These are phyloP conservation scores for Brachionus sp. DNA, from an alignment of 1,140 invertebrate genomes.

Conservation along the genomic window DNA sequence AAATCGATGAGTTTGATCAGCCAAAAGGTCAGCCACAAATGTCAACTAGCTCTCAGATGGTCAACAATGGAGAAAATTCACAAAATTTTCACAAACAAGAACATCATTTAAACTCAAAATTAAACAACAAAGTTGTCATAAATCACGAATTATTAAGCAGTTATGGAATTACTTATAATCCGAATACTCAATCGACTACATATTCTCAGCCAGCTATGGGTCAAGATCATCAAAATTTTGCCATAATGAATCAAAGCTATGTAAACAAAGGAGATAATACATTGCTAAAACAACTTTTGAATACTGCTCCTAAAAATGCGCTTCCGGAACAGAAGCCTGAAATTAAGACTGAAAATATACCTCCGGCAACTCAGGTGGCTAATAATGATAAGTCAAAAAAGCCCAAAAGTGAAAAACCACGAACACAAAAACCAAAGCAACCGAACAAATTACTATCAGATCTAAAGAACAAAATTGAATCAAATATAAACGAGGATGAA, in stretches of 20 bases:
- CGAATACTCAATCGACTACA: background rate
- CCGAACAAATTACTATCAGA: background rate
- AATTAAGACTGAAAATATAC: background rate
- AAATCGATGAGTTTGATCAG: background rate
- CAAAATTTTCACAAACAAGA: conserved; percentile 17
- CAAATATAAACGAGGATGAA: background rate
- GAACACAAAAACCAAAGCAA: background rate
- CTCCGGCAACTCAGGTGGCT: background rate
- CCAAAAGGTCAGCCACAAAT: background rate
- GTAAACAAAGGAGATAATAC: conserved; percentile 26
- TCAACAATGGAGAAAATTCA: background rate
- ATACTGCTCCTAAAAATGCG: conserved; percentile 33
- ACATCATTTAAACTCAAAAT: background rate
- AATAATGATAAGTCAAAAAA: background rate
- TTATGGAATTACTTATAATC: conserved; percentile 37
- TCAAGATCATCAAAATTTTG: background rate
- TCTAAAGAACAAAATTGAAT: conserved; percentile 16
- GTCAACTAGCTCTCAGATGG: background rate
- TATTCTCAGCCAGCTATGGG: background rate
- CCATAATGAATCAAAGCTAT: background rate
- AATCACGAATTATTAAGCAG: conserved; percentile 33
- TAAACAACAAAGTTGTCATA: conserved; percentile 21
- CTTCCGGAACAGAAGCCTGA: background rate
- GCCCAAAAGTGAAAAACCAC: background rate
- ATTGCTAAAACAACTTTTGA: conserved; percentile 14